Conservation (phyloP, 1,140 invertebrate species). For the Diplogasteroides magnus region DNA sequence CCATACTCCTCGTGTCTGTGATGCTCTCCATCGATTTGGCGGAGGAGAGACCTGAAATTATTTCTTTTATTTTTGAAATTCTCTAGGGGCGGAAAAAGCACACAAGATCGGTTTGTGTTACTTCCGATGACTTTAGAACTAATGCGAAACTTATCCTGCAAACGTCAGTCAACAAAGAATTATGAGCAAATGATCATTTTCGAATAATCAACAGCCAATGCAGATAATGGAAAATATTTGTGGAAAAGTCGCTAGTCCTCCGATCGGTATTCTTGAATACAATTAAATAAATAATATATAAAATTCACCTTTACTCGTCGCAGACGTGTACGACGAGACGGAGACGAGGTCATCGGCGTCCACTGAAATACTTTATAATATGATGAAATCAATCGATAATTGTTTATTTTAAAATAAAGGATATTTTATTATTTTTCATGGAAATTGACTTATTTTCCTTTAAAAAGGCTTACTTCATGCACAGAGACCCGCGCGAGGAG, state of each 20-base stretch:
- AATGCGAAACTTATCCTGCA: no score
- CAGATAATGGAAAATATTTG: no score
- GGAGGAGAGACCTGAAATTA: constrained; percentile 10
- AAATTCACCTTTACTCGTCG: constrained; percentile 23
- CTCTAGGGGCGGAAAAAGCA: neutral
- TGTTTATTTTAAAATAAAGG: neutral
- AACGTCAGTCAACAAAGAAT: no score
- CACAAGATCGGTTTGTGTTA: no score
- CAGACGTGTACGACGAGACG: constrained; percentile 22
- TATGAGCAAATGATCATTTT: no score
- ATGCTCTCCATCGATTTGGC: constrained; percentile 28
- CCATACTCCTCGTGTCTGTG: constrained; percentile 45
- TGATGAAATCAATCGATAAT: no score
- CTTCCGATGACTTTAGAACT: no score
- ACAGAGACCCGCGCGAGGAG: constrained; percentile 3
- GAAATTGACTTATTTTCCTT: neutral
- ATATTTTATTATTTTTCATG: constrained; percentile 4
- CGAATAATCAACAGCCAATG: no score
- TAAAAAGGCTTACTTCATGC: constrained; percentile 5
- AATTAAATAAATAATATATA: no score
- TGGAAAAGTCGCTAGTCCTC: no score
- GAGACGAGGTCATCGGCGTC: constrained; percentile 22
- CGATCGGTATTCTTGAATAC: no score
- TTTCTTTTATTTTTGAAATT: neutral
- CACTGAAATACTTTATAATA: constrained; percentile 15